Evolutionary conservation across 1,140 invertebrate species (phyloP), one percentile per base, ranked within the genome.

Genomic region (Limonius californicus): DNA sequence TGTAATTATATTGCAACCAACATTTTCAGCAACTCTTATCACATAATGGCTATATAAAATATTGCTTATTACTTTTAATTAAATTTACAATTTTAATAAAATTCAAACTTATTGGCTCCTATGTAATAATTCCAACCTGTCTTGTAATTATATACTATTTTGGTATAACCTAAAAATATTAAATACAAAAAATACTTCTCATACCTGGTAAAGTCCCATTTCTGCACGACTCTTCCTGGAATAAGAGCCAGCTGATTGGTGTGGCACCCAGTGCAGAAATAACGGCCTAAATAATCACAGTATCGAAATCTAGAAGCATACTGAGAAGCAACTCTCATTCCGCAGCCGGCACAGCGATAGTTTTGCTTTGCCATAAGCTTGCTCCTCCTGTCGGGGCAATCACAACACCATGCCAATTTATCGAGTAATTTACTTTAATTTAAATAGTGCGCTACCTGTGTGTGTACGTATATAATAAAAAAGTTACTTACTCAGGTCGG

Each of bases 201-300:
- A 59, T 78, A 86, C 84, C 80, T 82, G 27, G 76, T 85, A 69
- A 92, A 81, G 69, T 89, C 86, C 88, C 89, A 91, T 69, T 87
- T 84, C 61, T 85, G 81, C 11, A 93, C 76, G 42, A 95, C 87
- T 69, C 86, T 82, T 11, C 87, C 89, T 15, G 93, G 93, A 68
- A 95, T 90, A 54, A 87, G 76, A 3, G 87, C 81, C 53, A 85
- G 78, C 68, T 91, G 84, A 74, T 91, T 89, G 8, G 83, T 87
- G 76, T 95, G 92, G 74, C 93, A 95, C 23, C 89, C 90, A 4
- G 91, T 92, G 74, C 93, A 95, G 76, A 95, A 92, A 77, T 91
- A 93, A 70, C 91, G 86, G 12, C 91, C 91, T 47, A 94, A 78
- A 74, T 95, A 95, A 71, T 91, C 84, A 75, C 93, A 95, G 71